A percentile compares a stretch with the other conserved stretches of the same genome.
phyloP scores from a whole-genome alignment of 2,888 invertebrate species.

The Drosophila falleni region DNA sequence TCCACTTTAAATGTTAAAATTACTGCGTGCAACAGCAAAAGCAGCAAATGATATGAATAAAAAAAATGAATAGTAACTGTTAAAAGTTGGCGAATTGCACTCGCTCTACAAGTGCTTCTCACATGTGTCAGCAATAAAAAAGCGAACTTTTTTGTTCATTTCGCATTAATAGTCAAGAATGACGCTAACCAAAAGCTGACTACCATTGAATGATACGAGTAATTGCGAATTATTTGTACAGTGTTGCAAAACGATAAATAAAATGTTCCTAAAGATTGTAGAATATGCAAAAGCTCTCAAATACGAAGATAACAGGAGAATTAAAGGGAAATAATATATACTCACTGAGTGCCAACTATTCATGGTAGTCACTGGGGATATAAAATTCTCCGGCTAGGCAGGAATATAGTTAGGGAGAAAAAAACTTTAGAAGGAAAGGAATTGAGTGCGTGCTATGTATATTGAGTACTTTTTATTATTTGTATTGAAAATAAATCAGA shows the following conservation, averaged over 20 bases:
- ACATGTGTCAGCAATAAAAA: constrained; percentile 22
- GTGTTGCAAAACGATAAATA: neutral
- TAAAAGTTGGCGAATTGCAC: constrained; percentile 53
- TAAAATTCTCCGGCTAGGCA: too few species aligned
- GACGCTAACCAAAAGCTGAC: constrained; percentile 2
- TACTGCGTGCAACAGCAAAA: constrained; percentile 49
- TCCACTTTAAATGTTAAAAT: constrained; percentile 69
- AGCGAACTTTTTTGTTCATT: constrained; percentile 12
- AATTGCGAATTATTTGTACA: constrained; percentile 19
- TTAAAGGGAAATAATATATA: neutral
- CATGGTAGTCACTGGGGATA: too few species aligned
- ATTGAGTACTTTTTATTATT: too few species aligned
- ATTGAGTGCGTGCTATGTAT: too few species aligned
- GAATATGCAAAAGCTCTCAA: neutral
- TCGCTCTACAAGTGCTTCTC: constrained; percentile 34
- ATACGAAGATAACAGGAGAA: neutral
- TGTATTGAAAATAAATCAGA: too few species aligned
- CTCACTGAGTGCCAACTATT: too few species aligned
- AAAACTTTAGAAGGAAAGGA: neutral
- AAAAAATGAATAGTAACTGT: constrained; percentile 35
- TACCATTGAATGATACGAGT: neutral
- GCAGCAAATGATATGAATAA: constrained; percentile 21
- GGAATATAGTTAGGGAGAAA: too few species aligned
- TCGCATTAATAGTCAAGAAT: constrained; percentile 15
- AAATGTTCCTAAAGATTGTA: neutral